Evolutionary conservation across 2,113 vertebrate genomes (phyloP).

Genomic region (Festucalex cinctus): DNA sequence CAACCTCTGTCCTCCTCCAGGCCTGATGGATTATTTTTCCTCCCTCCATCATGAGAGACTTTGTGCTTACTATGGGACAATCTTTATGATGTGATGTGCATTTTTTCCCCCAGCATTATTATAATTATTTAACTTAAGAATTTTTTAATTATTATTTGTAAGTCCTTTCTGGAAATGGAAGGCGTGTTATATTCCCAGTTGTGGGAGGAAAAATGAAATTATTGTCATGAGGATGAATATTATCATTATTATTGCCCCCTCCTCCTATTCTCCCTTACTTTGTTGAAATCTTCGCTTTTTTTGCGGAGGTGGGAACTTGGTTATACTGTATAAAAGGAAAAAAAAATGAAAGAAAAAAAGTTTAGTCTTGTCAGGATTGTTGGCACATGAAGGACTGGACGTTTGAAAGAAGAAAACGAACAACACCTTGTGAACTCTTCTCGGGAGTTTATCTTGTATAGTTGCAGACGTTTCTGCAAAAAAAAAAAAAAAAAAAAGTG

Average conservation of each 20-base stretch:
- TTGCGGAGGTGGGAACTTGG: constrained; percentile 87
- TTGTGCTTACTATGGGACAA: constrained; percentile 75
- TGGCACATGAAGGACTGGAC: constrained; percentile 89
- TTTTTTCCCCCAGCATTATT: constrained; percentile 82
- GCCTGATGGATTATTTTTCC: constrained; percentile 72
- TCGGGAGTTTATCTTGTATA: constrained; percentile 92
- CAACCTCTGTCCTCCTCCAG: constrained; percentile 61
- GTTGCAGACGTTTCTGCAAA: constrained; percentile 97
- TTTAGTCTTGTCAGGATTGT: constrained; percentile 82
- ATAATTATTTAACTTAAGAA: constrained; percentile 99
- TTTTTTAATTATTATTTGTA: constrained; percentile 74
- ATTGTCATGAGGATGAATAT: constrained; percentile 64
- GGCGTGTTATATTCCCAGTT: constrained; percentile 87
- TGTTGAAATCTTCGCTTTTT: constrained; percentile 88
- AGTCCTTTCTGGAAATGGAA: constrained; percentile 93
- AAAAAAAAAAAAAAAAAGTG: constrained; percentile 93
- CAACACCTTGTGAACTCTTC: constrained; percentile 89
- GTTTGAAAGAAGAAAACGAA: constrained; percentile 66
- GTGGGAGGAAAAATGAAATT: constrained; percentile 78
- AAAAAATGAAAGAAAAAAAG: constrained; percentile 55
- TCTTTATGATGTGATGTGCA: constrained; percentile 78
- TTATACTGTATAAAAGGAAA: constrained; percentile 77
- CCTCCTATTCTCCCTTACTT: constrained; percentile 43
- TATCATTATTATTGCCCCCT: constrained; percentile 7
- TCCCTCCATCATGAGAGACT: constrained; percentile 74